Evolutionary conservation across 2,113 vertebrate species (phyloP).

Genomic region (Microcebus jonahi): DNA sequence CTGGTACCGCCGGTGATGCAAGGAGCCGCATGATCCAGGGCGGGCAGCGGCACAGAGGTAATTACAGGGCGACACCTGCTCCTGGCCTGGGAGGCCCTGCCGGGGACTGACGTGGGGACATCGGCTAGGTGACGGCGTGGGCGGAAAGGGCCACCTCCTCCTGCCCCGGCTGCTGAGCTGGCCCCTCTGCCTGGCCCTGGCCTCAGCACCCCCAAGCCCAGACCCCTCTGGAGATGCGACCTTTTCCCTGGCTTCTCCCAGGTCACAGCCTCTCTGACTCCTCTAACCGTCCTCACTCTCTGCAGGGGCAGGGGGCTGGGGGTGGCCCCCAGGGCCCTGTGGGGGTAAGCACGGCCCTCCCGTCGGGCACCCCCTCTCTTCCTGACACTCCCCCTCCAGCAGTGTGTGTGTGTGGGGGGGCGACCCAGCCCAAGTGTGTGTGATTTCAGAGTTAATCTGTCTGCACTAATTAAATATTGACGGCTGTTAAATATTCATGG

Average conservation of each 20-base stretch:
- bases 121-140: accelerated
- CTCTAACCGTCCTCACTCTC: no score
- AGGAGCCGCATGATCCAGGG: background rate
- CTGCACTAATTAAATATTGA: slow-evolving; percentile 81
- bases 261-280: background rate
- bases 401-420: background rate
- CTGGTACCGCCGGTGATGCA: background rate
- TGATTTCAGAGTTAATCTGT: slow-evolving; percentile 79
- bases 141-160: no score
- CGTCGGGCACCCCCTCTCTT: background rate
- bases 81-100: background rate
- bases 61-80: slow-evolving; percentile 60
- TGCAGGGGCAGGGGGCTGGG: accelerated
- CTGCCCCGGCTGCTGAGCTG: background rate
- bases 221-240: background rate
- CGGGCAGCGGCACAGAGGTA: background rate
- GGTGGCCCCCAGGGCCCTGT: accelerated
- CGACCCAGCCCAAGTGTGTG: slow-evolving; percentile 35
- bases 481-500: slow-evolving; percentile 78
- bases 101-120: accelerated
- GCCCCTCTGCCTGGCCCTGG: background rate
- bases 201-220: accelerated
- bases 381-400: background rate
- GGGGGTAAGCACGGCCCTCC: accelerated
- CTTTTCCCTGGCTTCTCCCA: background rate